Evolutionary conservation across 2,113 vertebrate species (phyloP), one percentile per base, ranked within the genome.

Genomic region (Calonectris borealis): DNA sequence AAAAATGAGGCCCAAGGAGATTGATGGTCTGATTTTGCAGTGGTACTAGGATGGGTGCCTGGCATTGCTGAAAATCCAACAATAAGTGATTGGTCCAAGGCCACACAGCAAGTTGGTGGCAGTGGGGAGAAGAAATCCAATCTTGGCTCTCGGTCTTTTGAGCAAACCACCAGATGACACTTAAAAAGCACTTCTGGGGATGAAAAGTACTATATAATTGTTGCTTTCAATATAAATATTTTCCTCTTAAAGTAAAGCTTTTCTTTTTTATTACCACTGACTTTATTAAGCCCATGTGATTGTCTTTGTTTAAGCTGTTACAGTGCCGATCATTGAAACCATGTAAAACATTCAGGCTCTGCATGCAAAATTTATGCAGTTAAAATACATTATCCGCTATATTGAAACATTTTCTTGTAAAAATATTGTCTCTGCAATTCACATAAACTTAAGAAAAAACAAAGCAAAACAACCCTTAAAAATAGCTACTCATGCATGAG

Each of bases 151-250:
- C 6, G 3, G 75, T 90, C 66, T 95, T 94, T 70, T 14, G 16
- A 77, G 70, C 55, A 94, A 94, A 91, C 79, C 73, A 94, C 94
- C 11, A 9, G 81, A 96, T 95, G 92, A 96, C 85, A 97, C 91
- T 94, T 96, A 85, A 92, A 97, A 94, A 96, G 55, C 71, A 87
- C 92, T 95, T 93, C 79, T 93, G 87, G 80, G 79, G 55, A 76
- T 96, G 84, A 90, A 95, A 94, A 95, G 70, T 93, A 66, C 66
- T 65, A 27, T 55, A 92, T 97, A 95, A 97, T 93, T 96, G 87
- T 96, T 96, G 57, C 42, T 88, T 96, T 90, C 82, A 96, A 48
- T 91, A 93, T 96, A 97, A 97, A 97, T 97, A 96, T 97, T 97
- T 97, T 95, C 81, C 58, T 94, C 68, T 82, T 87, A 92, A 95